phyloP scores from a whole-genome alignment of 2,113 vertebrate genomes.

The Apaloderma vittatum region DNA sequence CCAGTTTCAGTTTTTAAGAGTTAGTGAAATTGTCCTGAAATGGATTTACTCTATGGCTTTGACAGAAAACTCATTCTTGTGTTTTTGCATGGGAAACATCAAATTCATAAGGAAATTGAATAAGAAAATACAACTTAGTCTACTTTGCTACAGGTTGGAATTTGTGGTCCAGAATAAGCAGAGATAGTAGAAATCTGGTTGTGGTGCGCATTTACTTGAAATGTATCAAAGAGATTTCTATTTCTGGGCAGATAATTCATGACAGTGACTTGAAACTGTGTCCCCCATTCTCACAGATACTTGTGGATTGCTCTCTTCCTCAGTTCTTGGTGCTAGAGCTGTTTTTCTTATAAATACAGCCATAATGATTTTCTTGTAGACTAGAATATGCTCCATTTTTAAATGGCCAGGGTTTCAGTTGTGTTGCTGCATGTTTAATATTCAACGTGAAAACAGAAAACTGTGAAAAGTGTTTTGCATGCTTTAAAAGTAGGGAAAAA shows the following conservation, averaged over 20 bases:
- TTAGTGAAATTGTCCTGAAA: neutral
- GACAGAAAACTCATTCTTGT: neutral
- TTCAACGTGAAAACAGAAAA: neutral
- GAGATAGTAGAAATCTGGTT: no score
- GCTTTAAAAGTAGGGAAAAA: neutral
- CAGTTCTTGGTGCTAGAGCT: neutral
- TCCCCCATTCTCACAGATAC: neutral
- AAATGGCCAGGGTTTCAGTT: neutral
- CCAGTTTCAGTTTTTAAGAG: neutral
- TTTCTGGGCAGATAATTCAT: neutral
- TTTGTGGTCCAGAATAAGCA: neutral
- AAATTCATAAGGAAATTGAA: neutral
- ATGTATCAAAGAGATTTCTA: neutral
- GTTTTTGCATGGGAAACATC: neutral
- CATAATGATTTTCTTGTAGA: rapidly evolving
- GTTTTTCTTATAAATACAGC: neutral
- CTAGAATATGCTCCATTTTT: neutral
- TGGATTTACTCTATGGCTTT: neutral
- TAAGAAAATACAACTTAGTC: neutral
- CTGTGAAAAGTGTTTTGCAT: rapidly evolving
- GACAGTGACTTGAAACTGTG: neutral
- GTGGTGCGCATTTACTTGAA: neutral
- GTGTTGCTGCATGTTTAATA: neutral
- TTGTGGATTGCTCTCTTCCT: neutral
- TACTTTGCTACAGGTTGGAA: neutral